phyloP scores from a whole-genome alignment of 2,797 vertebrate species.

The Pogonophryne albipinna region DNA sequence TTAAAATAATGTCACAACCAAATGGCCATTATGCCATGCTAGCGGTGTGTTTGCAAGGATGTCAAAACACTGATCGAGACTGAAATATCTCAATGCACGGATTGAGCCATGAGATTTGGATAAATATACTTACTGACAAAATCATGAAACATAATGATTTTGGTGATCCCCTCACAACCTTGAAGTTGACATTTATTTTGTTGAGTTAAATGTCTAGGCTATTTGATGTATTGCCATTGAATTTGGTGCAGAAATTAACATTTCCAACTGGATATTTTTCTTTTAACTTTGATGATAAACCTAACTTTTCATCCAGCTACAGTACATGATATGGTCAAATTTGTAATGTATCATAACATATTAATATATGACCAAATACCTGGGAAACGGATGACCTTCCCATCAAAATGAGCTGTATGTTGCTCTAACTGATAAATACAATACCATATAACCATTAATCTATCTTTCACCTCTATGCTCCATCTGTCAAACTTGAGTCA shows the following conservation, averaged over 20 bases:
- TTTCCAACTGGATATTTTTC: background rate
- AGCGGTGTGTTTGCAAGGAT: background rate
- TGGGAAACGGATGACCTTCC: background rate
- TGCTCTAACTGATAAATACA: background rate
- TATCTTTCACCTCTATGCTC: constrained; percentile 2
- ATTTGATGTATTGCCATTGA: background rate
- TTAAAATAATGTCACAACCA: constrained; percentile 5
- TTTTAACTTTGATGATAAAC: background rate
- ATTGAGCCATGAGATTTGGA: background rate
- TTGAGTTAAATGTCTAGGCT: background rate
- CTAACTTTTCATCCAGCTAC: background rate
- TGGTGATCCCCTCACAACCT: background rate
- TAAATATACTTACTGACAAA: background rate
- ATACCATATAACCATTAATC: background rate
- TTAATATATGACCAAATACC: background rate
- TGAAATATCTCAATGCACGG: constrained; percentile 3
- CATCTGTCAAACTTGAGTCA: background rate
- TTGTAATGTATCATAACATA: background rate
- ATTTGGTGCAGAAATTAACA: background rate
- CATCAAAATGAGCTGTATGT: background rate
- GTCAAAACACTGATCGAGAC: background rate
- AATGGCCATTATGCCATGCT: background rate
- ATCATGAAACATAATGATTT: background rate
- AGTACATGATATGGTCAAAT: background rate
- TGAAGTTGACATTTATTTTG: background rate